Percentiles rank a stretch among this genome's conserved stretches.
phyloP scores from a whole-genome alignment of 2,797 vertebrate species.

The Orestias chungarensis region DNA sequence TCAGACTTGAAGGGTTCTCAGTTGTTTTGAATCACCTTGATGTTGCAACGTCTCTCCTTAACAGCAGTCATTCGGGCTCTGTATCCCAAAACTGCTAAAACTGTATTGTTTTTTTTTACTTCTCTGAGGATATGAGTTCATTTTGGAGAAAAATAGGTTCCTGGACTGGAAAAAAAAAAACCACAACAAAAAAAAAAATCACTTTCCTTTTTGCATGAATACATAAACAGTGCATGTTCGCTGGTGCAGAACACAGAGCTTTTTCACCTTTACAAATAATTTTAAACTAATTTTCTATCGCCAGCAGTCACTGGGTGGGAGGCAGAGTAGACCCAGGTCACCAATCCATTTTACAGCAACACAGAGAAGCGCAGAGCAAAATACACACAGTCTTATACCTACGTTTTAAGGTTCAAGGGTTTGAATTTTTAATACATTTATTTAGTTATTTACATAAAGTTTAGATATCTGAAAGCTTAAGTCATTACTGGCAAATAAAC shows the following conservation, averaged over 20 bases:
- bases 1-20: slow-evolving; percentile 35
- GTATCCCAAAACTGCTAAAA: slow-evolving; percentile 9
- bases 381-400: not conserved
- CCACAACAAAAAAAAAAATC: too few relatives aligned
- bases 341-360: not conserved
- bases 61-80: slow-evolving; percentile 5
- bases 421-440: too few relatives aligned
- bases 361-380: not conserved
- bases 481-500: too few relatives aligned
- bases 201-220: slow-evolving; percentile 8
- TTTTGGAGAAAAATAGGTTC: slow-evolving; percentile 24
- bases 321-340: not conserved
- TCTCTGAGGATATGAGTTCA: slow-evolving; percentile 7
- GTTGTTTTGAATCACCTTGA: slow-evolving; percentile 42
- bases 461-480: too few relatives aligned
- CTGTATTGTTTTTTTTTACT: slow-evolving; percentile 10
- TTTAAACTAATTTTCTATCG: not conserved
- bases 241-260: not conserved
- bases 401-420: too few relatives aligned
- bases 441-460: too few relatives aligned
- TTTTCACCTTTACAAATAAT: not conserved
- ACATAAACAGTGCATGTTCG: slow-evolving; percentile 4
- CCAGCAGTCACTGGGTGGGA: not conserved
- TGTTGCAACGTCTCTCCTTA: slow-evolving; percentile 24
- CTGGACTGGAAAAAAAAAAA: slow-evolving; percentile 24